A percentile compares a stretch with the other conserved stretches of the same genome.
Evolutionary conservation across 2,888 invertebrate genomes (phyloP).

Genomic region (Cyclophora albipunctata): DNA sequence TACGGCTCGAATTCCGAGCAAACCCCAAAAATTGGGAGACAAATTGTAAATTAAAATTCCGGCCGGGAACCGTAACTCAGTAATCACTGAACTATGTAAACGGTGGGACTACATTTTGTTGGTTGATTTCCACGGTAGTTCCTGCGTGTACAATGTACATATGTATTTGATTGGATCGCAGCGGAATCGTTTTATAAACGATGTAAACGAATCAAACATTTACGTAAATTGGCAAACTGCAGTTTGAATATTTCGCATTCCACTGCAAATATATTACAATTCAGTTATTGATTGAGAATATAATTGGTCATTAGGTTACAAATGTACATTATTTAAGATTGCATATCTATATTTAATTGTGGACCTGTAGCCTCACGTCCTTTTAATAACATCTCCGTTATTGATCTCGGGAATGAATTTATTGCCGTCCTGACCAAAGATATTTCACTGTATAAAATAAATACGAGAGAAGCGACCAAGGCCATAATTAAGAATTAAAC

Average conservation of each 20-base stretch:
- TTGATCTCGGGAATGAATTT: slow-evolving; percentile 51
- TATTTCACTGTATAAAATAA: slow-evolving; percentile 59
- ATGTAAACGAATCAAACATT: slow-evolving; percentile 10
- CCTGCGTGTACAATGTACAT: neutral
- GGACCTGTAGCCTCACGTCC: neutral
- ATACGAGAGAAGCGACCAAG: slow-evolving; percentile 46
- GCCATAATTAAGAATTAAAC: slow-evolving; percentile 68
- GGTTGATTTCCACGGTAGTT: slow-evolving; percentile 19
- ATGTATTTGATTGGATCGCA: slow-evolving; percentile 5
- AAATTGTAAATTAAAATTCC: slow-evolving; percentile 66
- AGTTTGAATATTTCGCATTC: too few species aligned
- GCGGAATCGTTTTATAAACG: neutral
- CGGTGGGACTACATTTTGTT: slow-evolving; percentile 21
- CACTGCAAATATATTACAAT: too few species aligned
- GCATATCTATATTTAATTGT: too few species aligned
- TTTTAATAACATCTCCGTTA: slow-evolving; percentile 50
- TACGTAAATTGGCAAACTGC: neutral
- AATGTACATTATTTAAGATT: too few species aligned
- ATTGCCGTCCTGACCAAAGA: slow-evolving; percentile 36
- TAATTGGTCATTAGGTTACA: too few species aligned
- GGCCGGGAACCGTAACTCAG: slow-evolving; percentile 24
- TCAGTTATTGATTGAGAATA: too few species aligned
- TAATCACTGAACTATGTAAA: slow-evolving; percentile 33
- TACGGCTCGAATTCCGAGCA: slow-evolving; percentile 45
- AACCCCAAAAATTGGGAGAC: slow-evolving; percentile 50